Evolutionary conservation across 2,888 invertebrate genomes (phyloP).

Genomic region (Amiota mariae): DNA sequence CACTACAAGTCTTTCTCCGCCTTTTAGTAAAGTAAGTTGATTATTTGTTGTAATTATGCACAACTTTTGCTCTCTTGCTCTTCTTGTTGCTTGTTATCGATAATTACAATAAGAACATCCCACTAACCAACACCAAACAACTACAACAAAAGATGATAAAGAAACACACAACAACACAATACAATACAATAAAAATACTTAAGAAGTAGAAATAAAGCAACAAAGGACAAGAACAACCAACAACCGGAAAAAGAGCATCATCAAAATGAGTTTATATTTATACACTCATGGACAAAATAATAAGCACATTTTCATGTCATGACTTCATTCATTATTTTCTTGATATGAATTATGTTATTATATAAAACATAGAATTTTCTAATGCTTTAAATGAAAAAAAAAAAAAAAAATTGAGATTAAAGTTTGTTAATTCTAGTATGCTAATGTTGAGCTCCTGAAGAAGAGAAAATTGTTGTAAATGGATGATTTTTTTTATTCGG

Average conservation of each 20-base stretch:
- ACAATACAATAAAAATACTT: slow-evolving; percentile 29
- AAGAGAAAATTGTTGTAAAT: no score
- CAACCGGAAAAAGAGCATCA: slow-evolving; percentile 50
- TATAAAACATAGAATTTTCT: no score
- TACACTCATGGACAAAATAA: background rate
- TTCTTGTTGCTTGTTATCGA: slow-evolving; percentile 5
- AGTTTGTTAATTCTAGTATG: no score
- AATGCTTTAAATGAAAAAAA: no score
- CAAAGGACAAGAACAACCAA: slow-evolving; percentile 31
- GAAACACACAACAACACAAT: slow-evolving; percentile 19
- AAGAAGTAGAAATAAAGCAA: background rate
- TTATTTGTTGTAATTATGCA: slow-evolving; percentile 11
- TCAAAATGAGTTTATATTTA: slow-evolving; percentile 17
- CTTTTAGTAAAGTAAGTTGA: no score
- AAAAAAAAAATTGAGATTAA: no score
- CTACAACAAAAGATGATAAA: background rate
- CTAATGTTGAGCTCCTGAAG: no score
- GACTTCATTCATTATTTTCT: no score
- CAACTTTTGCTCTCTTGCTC: background rate
- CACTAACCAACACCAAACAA: background rate
- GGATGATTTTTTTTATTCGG: no score
- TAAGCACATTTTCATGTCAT: no score
- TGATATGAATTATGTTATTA: no score
- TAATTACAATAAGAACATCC: slow-evolving; percentile 2
- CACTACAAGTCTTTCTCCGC: no score